phyloP scores from a whole-genome alignment of 1,140 invertebrate species.

The Drosophila santomea region DNA sequence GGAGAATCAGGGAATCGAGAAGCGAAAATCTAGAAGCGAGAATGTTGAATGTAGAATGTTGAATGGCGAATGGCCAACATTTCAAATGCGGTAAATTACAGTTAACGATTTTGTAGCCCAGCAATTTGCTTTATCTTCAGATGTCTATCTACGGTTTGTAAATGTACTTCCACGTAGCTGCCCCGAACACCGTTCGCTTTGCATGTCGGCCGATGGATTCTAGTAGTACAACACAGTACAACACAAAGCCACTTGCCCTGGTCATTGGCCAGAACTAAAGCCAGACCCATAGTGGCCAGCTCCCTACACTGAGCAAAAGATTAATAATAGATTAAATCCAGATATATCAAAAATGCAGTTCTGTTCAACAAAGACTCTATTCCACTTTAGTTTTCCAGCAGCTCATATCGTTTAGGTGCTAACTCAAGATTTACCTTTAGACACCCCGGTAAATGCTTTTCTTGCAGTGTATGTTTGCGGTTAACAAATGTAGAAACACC shows the following conservation, averaged over 20 bases:
- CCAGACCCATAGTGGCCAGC: constrained; percentile 49
- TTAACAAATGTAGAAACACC: constrained; percentile 62
- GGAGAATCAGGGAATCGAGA: constrained; percentile 4
- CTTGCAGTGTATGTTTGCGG: constrained; percentile 23
- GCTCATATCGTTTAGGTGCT: too few species aligned
- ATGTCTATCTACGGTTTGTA: constrained; percentile 79
- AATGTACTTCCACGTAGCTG: constrained; percentile 74
- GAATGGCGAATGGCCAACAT: constrained; percentile 50
- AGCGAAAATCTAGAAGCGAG: background rate
- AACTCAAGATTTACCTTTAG: too few species aligned
- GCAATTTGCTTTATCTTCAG: constrained; percentile 80
- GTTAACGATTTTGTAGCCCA: constrained; percentile 82
- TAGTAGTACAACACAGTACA: constrained; percentile 19
- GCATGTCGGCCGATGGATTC: constrained; percentile 55
- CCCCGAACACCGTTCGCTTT: constrained; percentile 68
- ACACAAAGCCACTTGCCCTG: constrained; percentile 19
- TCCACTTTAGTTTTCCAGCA: too few species aligned
- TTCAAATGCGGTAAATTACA: constrained; percentile 80
- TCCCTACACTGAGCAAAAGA: constrained; percentile 16
- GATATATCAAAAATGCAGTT: background rate
- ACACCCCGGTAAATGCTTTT: background rate
- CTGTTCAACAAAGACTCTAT: too few species aligned
- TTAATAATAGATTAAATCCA: too few species aligned
- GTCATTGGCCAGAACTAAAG: constrained; percentile 68
- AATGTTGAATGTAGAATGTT: constrained; percentile 26